These are phyloP conservation scores for Caenorhabditis sinica DNA, from an alignment of 2,888 invertebrate genomes.

Conservation along the genomic window DNA sequence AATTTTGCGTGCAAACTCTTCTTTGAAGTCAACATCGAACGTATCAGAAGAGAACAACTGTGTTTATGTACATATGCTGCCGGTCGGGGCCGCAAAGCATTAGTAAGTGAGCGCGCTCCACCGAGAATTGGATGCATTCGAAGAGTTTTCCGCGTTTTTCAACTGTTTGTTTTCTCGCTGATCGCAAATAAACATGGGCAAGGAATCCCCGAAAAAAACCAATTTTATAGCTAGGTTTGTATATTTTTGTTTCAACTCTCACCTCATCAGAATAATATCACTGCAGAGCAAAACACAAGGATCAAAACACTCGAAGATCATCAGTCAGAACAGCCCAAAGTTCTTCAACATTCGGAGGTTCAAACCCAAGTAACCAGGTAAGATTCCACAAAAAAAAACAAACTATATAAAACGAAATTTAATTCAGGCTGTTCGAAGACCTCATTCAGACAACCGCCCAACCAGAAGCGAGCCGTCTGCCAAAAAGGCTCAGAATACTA, in stretches of 20 bases:
- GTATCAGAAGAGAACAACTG: too few species aligned
- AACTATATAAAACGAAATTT: not conserved
- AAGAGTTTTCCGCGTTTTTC: too few species aligned
- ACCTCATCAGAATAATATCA: not conserved
- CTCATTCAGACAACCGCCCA: not conserved
- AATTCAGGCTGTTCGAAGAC: conserved; percentile 1
- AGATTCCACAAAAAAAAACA: not conserved
- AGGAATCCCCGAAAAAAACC: too few species aligned
- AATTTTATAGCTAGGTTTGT: too few species aligned
- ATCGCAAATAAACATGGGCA: too few species aligned
- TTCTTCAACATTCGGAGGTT: not conserved
- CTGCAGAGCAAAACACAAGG: not conserved
- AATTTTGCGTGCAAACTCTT: too few species aligned
- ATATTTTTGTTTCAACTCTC: too few species aligned
- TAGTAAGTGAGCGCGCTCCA: conserved; percentile 14
- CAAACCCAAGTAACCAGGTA: not conserved
- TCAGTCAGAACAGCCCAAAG: not conserved
- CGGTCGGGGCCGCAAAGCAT: too few species aligned
- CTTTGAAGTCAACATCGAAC: too few species aligned
- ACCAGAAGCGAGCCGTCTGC: not conserved
- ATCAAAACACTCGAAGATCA: not conserved
- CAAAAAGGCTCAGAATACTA: conserved; percentile 3
- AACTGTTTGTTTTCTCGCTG: too few species aligned
- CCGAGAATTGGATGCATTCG: not conserved
- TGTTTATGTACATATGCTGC: too few species aligned